phyloP scores from a whole-genome alignment of 2,888 invertebrate species.

The Oxystoma pomonae region DNA sequence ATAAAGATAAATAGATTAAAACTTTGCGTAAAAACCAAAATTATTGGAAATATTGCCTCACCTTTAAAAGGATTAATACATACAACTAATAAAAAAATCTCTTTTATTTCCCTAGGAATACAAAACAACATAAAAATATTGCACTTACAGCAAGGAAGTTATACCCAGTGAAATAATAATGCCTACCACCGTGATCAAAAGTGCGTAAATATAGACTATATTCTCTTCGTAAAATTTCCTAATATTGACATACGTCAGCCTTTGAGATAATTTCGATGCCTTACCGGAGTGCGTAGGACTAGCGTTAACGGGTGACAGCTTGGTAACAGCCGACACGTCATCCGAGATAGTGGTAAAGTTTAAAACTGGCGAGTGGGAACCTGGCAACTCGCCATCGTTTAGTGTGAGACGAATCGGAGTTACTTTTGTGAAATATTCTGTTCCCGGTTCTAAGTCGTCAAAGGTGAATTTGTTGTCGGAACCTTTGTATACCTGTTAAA shows the following conservation, averaged over 20 bases:
- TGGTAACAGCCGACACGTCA: constrained; percentile 45
- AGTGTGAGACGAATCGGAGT: constrained; percentile 65
- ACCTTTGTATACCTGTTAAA: constrained; percentile 62
- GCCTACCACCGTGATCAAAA: constrained; percentile 41
- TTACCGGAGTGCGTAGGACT: constrained; percentile 24
- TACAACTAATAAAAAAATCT: background rate
- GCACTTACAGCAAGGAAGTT: constrained; percentile 33
- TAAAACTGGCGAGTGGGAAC: constrained; percentile 66
- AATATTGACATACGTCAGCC: constrained; percentile 34
- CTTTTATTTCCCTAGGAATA: background rate
- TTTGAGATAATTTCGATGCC: constrained; percentile 22
- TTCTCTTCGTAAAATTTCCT: constrained; percentile 55
- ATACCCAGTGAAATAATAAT: constrained; percentile 39
- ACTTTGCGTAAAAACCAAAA: too few relatives aligned
- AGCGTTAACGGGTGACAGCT: constrained; percentile 36
- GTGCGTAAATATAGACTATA: constrained; percentile 51
- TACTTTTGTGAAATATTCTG: constrained; percentile 74
- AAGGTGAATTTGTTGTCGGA: constrained; percentile 58
- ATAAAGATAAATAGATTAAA: too few relatives aligned
- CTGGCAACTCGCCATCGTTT: constrained; percentile 54
- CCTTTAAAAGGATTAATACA: background rate
- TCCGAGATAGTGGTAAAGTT: constrained; percentile 53
- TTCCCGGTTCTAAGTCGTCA: constrained; percentile 68
- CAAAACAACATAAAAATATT: constrained; percentile 4
- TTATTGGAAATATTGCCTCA: too few relatives aligned